Evolutionary conservation across 2,113 vertebrate genomes (phyloP), one percentile per base, ranked within the genome.

Genomic region (Myanophis thanlyinensis): DNA sequence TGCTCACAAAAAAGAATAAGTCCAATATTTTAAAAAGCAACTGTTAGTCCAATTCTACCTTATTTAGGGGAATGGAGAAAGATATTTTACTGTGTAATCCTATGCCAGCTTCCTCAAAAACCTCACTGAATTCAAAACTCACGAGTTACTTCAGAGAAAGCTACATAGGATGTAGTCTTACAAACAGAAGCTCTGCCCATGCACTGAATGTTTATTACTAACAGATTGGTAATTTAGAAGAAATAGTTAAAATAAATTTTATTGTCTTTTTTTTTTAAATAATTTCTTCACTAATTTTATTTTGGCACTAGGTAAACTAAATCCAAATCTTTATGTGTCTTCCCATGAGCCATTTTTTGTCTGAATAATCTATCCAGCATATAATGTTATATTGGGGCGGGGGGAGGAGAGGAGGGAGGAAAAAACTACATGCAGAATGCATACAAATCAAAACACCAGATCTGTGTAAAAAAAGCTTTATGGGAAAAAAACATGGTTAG

Each of bases 371-470:
- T 98, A 97, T 90, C 96, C 97, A 97, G 96, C 97, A 97, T 98
- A 93, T 98, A 93, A 96, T 96, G 97, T 96, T 97, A 97, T 96
- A 90, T 97, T 95, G 96, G 97, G 95, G 59, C 11, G 1, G 59
- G 10, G 30, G 22, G 53, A 8, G 48, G 48, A 4, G 48, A n/a
- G 7, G 25, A n/a, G 30, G 93, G 95, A 94, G 92, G 40, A 92
- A 97, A 97, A 97, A 97, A 98, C 98, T 98, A 98, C 98, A 98
- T 98, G 98, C 98, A 98, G 95, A 98, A 98, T 97, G 98, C 98
- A 98, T 97, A 98, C 97, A 98, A 97, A 98, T 97, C 97, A 98
- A 93, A 98, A 98, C 97, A 98, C 95, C 97, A 98, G 96, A 95
- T 98, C 97, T 98, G 97, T 97, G 97, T 95, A 97, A 96, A 98